A percentile compares a stretch with the other conserved stretches of the same genome.
phyloP scores from a whole-genome alignment of 2,888 invertebrate species.

The Apomyelois bistriatella region DNA sequence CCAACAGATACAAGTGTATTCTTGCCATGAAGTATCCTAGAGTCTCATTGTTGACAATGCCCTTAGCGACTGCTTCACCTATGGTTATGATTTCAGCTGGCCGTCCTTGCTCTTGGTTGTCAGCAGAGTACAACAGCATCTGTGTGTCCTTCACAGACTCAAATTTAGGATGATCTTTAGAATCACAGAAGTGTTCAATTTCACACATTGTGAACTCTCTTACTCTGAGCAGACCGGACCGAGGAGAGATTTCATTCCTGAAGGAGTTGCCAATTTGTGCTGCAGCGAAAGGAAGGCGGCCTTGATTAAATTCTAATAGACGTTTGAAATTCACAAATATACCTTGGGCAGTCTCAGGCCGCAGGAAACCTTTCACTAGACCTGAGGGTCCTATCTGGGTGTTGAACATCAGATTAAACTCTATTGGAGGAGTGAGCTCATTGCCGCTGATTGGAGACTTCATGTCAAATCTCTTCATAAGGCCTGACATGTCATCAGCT shows the following conservation, averaged over 20 bases:
- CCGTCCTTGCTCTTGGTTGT: conserved; percentile 98
- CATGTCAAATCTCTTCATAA: conserved; percentile 94
- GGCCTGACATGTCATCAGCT: conserved; percentile 91
- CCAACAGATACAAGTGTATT: conserved; percentile 92
- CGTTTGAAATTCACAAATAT: conserved; percentile 99
- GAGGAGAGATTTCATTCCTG: conserved; percentile 99
- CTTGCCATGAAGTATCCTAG: conserved; percentile 98
- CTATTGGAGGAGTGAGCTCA: conserved; percentile 96
- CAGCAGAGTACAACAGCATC: conserved; percentile 94
- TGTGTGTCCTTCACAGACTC: conserved; percentile 85
- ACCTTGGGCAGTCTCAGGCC: conserved; percentile 99
- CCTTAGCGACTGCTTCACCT: conserved; percentile 92
- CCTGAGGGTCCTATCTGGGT: conserved; percentile 99
- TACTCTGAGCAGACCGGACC: conserved; percentile 96
- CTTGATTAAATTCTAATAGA: conserved; percentile 97
- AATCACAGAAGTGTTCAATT: conserved; percentile 99
- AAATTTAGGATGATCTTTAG: conserved; percentile 96
- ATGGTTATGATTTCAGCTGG: conserved; percentile 88
- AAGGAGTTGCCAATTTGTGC: conserved; percentile 99
- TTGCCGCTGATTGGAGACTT: conserved; percentile 97
- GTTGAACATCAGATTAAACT: conserved; percentile 99
- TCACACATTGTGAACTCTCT: conserved; percentile 99
- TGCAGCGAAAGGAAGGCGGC: conserved; percentile 97
- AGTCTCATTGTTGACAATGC: conserved; percentile 97
- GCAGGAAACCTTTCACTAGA: conserved; percentile 93